A percentile compares a stretch with the other conserved stretches of the same genome.
phyloP scores from a whole-genome alignment of 1,140 invertebrate genomes.

The Oryctes rhinoceros region DNA sequence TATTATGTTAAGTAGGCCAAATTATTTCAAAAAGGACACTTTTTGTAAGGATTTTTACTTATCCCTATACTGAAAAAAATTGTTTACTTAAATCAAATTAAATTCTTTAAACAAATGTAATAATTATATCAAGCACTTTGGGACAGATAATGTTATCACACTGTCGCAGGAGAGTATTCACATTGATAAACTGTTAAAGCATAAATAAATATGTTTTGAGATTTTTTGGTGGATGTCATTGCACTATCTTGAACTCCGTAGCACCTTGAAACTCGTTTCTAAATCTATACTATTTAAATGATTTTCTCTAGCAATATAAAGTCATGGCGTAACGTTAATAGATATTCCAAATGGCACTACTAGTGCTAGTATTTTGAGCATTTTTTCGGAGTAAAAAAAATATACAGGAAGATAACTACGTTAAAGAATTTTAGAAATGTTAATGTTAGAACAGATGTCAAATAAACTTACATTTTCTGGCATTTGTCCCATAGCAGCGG shows the following conservation, averaged over 20 bases:
- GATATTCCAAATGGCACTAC: too few relatives aligned
- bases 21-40: too few relatives aligned
- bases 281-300: conserved; percentile 1
- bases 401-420: neutral
- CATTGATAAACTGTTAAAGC: neutral
- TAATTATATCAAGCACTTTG: neutral
- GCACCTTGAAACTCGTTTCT: conserved; percentile 13
- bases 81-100: too few relatives aligned
- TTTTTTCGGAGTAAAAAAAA: too few relatives aligned
- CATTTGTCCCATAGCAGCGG: conserved; percentile 36
- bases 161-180: neutral
- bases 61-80: too few relatives aligned
- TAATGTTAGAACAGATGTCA: neutral
- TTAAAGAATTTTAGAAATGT: neutral
- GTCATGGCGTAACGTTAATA: neutral
- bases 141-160: conserved; percentile 1
- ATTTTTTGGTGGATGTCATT: conserved; percentile 19
- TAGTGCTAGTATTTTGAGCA: too few relatives aligned
- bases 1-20: too few relatives aligned
- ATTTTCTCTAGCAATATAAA: neutral
- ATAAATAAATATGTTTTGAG: neutral
- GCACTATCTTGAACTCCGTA: conserved; percentile 30
- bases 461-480: conserved; percentile 32
- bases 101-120: too few relatives aligned
- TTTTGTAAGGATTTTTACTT: too few relatives aligned